Evolutionary conservation across 1,140 invertebrate genomes (phyloP).

Genomic region (Drosophila bifasciata): DNA sequence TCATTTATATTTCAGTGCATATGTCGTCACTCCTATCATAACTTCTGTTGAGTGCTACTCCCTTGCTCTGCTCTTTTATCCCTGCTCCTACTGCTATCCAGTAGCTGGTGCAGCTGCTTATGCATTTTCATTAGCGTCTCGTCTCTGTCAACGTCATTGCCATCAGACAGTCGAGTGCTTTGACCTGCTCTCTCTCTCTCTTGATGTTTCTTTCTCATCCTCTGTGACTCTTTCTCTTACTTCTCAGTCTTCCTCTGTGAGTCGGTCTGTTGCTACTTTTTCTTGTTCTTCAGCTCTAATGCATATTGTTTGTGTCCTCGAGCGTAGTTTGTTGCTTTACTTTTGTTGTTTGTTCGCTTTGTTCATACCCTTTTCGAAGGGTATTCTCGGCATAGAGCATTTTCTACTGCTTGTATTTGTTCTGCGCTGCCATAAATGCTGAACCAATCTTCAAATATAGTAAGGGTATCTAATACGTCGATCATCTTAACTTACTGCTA

Average conservation of each 20-base stretch:
- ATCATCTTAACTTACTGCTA: neutral
- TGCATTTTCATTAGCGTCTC: slow-evolving; percentile 73
- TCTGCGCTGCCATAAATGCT: neutral
- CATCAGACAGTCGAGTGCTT: slow-evolving; percentile 64
- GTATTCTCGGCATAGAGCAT: too few relatives aligned
- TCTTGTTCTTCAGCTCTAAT: slow-evolving; percentile 51
- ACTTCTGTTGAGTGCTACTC: slow-evolving; percentile 2
- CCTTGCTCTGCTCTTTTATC: too few relatives aligned
- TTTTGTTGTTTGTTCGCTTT: slow-evolving; percentile 17
- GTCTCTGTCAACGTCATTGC: slow-evolving; percentile 69
- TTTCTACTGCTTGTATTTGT: slow-evolving; percentile 8
- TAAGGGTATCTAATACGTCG: too few relatives aligned
- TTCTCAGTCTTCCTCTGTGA: slow-evolving; percentile 28
- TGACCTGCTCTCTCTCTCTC: slow-evolving; percentile 46
- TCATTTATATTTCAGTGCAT: too few relatives aligned
- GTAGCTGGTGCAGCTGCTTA: slow-evolving; percentile 63
- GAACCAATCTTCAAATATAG: too few relatives aligned
- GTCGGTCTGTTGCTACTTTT: slow-evolving; percentile 25
- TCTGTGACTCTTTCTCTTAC: slow-evolving; percentile 31
- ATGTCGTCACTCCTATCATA: neutral
- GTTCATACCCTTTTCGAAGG: too few relatives aligned
- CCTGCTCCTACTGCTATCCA: slow-evolving; percentile 19
- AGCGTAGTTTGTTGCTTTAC: slow-evolving; percentile 71
- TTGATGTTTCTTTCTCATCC: neutral
- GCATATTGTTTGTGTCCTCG: slow-evolving; percentile 75